These are phyloP conservation scores for Smittia aterrima DNA, from an alignment of 2,888 invertebrate genomes.

Conservation along the genomic window DNA sequence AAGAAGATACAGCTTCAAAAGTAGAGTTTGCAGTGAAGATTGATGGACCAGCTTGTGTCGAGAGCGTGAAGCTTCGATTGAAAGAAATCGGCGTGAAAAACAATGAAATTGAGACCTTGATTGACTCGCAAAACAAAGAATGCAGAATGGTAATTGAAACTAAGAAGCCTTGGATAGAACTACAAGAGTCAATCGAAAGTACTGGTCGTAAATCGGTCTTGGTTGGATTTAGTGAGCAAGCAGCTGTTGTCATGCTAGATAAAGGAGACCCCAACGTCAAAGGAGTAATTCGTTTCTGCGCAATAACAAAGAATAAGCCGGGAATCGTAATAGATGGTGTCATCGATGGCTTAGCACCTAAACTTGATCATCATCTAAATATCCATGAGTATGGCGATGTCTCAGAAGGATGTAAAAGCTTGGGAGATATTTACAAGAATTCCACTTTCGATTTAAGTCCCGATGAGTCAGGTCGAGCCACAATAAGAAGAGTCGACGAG, in stretches of 20 bases:
- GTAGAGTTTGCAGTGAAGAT: constrained; percentile 68
- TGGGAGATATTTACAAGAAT: constrained; percentile 62
- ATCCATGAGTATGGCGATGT: constrained; percentile 75
- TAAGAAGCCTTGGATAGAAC: constrained; percentile 51
- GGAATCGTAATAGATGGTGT: constrained; percentile 79
- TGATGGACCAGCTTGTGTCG: constrained; percentile 59
- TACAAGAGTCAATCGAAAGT: constrained; percentile 56
- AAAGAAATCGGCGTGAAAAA: constrained; percentile 48
- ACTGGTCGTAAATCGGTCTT: constrained; percentile 74
- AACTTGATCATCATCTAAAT: constrained; percentile 54
- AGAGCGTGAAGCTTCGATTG: constrained; percentile 55
- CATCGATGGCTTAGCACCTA: constrained; percentile 71
- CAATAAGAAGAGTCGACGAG: constrained; percentile 63
- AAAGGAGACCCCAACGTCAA: constrained; percentile 54
- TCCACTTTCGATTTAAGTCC: constrained; percentile 58
- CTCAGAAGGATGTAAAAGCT: constrained; percentile 59
- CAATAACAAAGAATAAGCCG: constrained; percentile 49
- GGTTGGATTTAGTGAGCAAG: constrained; percentile 66
- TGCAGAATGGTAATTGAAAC: constrained; percentile 51
- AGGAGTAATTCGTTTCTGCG: constrained; percentile 73
- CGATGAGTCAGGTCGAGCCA: constrained; percentile 62
- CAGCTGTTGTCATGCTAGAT: constrained; percentile 74
- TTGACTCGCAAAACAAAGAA: constrained; percentile 48
- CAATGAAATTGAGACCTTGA: background rate
- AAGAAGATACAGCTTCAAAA: background rate